A percentile compares a stretch with the other conserved stretches of the same genome.
phyloP scores from a whole-genome alignment of 2,888 invertebrate species.

The Athrips mouffetella region DNA sequence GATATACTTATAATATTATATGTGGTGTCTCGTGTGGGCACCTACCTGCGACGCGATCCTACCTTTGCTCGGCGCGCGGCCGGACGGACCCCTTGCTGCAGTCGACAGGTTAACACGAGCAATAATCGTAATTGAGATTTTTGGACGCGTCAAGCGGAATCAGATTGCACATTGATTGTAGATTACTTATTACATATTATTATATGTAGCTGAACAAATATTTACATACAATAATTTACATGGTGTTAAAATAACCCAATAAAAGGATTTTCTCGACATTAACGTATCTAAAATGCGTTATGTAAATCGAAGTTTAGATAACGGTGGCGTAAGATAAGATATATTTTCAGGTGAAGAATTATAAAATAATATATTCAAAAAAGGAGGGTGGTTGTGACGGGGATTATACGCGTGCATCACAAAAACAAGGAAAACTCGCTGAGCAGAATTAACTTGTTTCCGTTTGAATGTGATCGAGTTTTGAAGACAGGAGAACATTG shows the following conservation, averaged over 20 bases:
- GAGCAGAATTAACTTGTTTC: not conserved
- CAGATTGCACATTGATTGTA: no score
- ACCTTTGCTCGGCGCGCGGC: not conserved
- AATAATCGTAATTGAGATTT: no score
- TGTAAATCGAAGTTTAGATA: not conserved
- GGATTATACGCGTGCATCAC: not conserved
- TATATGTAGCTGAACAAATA: no score
- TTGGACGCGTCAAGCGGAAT: no score
- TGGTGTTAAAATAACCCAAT: not conserved
- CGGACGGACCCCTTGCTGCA: not conserved
- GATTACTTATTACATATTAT: no score
- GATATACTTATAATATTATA: no score
- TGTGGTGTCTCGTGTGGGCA: not conserved
- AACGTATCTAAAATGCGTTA: not conserved
- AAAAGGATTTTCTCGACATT: not conserved
- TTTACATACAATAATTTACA: not conserved
- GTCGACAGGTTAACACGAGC: not conserved
- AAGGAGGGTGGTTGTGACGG: not conserved
- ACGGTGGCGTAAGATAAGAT: not conserved
- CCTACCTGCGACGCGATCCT: not conserved
- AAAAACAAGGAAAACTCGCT: constrained; percentile 1
- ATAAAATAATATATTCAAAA: constrained; percentile 2
- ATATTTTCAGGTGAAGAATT: not conserved
- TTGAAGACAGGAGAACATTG: no score
- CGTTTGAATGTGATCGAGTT: not conserved